Evolutionary conservation across 2,797 vertebrate species (phyloP), one percentile per base, ranked within the genome.

Genomic region (Sorex maritimensis): DNA sequence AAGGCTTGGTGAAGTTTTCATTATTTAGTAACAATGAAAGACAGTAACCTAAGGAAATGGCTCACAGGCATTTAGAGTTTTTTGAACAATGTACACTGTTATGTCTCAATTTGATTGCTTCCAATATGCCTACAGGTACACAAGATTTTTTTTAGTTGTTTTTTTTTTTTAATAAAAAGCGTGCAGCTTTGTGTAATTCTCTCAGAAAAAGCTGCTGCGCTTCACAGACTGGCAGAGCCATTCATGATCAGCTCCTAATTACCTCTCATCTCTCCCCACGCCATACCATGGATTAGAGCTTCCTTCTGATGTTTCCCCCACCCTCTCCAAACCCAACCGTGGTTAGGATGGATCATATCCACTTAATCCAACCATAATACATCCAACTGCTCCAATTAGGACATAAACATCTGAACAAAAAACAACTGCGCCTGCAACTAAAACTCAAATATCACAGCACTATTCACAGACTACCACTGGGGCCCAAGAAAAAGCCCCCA

Each of bases 61-160:
- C 52, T 41, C 23, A 2, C 1, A 84, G 49, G 69, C 65, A 78
- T 41, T 34, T 7, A 34, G 1, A 68, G n/a, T 14, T 10, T 73
- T 41, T 74, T 55, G 30, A 23, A 2, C 10, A 12, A 21, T 5
- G 4, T 44, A 24, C 11, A 23, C 9, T 52, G 5, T 68, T 23
- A 90, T 46, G 46, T 58, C 75, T 83, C 61, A 13, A 81, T 55
- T 87, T 68, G 79, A 92, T 81, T n/a, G 58, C 12, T 55, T 80
- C 52, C 67, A 44, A 80, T 67, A 80, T 6, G 85, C 68, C 61
- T 19, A 24, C 10, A 65, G 41, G 74, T 24, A 49, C 12, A 13
- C 8, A 41, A 41, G 71, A 73, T 41, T 38, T 1, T 3, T 61
- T 19, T 61, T 14, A 4, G 1, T 55, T 21, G 17, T 21, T 61